Evolutionary conservation across 2,113 vertebrate genomes (phyloP).

Genomic region (Phycodurus eques): DNA sequence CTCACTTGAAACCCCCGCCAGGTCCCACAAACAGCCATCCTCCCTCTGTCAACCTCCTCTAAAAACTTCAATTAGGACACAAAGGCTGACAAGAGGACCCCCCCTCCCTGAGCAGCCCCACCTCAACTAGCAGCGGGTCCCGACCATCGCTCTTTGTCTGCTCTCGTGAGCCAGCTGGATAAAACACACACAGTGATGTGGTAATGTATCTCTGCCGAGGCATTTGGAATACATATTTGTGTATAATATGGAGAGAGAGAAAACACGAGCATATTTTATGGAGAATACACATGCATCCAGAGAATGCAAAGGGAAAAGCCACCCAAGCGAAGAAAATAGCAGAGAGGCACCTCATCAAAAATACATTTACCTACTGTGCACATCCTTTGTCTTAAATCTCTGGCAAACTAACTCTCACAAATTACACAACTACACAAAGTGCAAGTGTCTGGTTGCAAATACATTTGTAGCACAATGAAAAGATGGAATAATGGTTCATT

Average conservation of each 20-base stretch:
- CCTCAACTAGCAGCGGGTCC: conserved; percentile 34
- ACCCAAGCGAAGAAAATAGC: neutral
- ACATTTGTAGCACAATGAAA: conserved; percentile 15
- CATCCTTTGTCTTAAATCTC: conserved; percentile 54
- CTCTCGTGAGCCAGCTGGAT: conserved; percentile 58
- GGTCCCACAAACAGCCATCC: conserved; percentile 22
- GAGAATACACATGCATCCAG: neutral
- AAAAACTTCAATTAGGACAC: conserved; percentile 76
- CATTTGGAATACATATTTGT: conserved; percentile 46
- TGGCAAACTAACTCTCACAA: conserved; percentile 16
- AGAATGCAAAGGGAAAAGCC: conserved; percentile 10
- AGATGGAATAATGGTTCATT: conserved; percentile 19
- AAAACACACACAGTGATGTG: conserved; percentile 5
- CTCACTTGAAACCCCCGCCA: conserved; percentile 36
- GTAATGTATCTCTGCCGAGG: conserved; percentile 20
- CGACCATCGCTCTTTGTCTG: conserved; percentile 63
- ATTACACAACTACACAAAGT: neutral
- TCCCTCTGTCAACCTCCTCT: conserved; percentile 17
- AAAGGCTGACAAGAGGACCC: conserved; percentile 66
- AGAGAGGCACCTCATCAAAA: conserved; percentile 54
- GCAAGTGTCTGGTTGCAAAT: neutral
- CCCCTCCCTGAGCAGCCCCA: conserved; percentile 18
- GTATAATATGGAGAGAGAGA: conserved; percentile 19
- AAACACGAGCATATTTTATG: neutral
- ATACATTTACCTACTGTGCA: conserved; percentile 45